Base-by-base conservation (phyloP, 2,113 vertebrate species). In the Rhodinocichla rosea region DNA sequence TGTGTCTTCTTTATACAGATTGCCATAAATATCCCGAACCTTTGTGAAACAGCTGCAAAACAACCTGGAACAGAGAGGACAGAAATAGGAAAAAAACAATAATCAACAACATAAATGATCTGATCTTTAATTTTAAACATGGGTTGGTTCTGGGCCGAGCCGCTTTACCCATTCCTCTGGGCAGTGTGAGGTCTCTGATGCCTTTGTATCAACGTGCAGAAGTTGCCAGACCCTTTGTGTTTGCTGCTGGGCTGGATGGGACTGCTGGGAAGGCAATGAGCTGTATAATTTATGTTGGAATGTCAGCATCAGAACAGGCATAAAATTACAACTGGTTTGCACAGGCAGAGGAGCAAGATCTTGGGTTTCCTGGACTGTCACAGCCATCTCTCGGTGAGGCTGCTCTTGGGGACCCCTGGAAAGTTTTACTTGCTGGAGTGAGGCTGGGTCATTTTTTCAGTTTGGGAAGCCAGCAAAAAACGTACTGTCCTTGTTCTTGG, bases 221-320 rank as follows among this genome's bases (percentile, higher is more conserved):
- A 80, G 59, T 39, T 55, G 15, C 71, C 50, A 14, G 39, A 24
- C 32, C 40, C 50, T 83, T 92, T 93, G 79, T 92, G 83, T 35
- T 74, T 32, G 47, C 71, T 82, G 53, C 70, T 20, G 83, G 78
- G 53, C 70, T 85, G 81, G 67, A 49, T 0, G 2, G 52, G 56
- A 17, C 75, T 8, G 4, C 73, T 1, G 5, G 53, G 69, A 59
- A 84, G 83, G 45, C 73, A 82, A 32, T 8, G 89, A 96, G 74
- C 92, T 94, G 73, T n/a, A 5, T 82, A 84, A 96, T 94, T 95
- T 87, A 53, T 60, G 57, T 82, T 39, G 81, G 89, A 94, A 96
- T 79, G 69, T 56, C 62, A 62, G 37, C 40, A 20, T 68, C 8
- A 0, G 9, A 84, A 32, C 39, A 45, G 69, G 89, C 5, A 0